Evolutionary conservation across 2,797 vertebrate genomes (phyloP).

Genomic region (Jordanella pulchra): DNA sequence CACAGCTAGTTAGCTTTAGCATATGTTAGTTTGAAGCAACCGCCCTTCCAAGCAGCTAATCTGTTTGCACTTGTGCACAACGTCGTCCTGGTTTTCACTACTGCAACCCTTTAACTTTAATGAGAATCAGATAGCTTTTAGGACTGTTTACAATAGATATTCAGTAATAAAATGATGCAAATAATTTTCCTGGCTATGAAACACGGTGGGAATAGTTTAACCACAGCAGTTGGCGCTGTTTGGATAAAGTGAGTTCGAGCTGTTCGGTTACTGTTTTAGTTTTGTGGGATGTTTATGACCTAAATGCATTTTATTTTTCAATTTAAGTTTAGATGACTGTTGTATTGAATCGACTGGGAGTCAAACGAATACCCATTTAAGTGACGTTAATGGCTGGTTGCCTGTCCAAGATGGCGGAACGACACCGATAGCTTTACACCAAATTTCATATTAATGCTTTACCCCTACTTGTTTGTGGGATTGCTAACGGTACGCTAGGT

Average conservation of each 20-base stretch:
- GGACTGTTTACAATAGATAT: not conserved
- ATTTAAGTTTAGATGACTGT: not conserved
- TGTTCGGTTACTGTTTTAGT: not conserved
- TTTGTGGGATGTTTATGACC: not conserved
- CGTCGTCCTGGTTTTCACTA: slow-evolving; percentile 59
- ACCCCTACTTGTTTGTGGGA: not conserved
- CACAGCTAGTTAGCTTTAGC: not conserved
- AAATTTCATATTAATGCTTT: slow-evolving; percentile 32
- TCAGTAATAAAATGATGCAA: too few species aligned
- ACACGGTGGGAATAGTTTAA: not conserved
- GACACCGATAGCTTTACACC: slow-evolving; percentile 57
- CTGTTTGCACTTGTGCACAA: slow-evolving; percentile 35
- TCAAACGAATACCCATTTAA: slow-evolving; percentile 63
- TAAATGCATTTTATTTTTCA: not conserved
- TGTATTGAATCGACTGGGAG: slow-evolving; percentile 13
- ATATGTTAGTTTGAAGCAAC: slow-evolving; percentile 16
- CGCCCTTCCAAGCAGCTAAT: slow-evolving; percentile 35
- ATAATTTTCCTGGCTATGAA: not conserved
- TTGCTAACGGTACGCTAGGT: not conserved
- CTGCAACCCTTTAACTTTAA: slow-evolving; percentile 13
- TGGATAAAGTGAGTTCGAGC: slow-evolving; percentile 7
- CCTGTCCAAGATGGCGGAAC: slow-evolving; percentile 97
- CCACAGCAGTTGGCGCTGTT: slow-evolving; percentile 16
- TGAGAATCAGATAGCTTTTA: not conserved
- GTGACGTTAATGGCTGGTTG: slow-evolving; percentile 76